These are phyloP conservation scores for Zonotrichia leucophrys DNA, from an alignment of 2,113 vertebrate species.

Conservation along the genomic window DNA sequence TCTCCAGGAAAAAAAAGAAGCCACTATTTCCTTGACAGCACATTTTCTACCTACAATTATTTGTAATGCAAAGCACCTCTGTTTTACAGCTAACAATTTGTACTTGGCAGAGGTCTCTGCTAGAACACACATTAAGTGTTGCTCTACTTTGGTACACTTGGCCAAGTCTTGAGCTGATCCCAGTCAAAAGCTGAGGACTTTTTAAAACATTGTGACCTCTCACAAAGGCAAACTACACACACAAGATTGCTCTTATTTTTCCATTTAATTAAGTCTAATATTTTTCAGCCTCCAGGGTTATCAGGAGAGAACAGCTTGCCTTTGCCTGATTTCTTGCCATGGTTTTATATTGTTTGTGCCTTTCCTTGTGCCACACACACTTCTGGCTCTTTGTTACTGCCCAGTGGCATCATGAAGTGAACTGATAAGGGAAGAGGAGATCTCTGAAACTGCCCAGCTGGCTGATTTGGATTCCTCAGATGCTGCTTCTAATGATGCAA, in stretches of 20 bases:
- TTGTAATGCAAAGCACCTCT: neutral
- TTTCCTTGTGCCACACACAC: neutral
- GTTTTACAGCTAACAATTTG: neutral
- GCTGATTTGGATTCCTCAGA: neutral
- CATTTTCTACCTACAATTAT: neutral
- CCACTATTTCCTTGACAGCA: neutral
- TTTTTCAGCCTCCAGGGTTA: conserved; percentile 20
- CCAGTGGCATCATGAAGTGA: neutral
- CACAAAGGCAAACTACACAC: neutral
- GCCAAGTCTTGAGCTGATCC: neutral
- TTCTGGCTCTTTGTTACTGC: conserved; percentile 1
- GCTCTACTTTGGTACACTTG: neutral
- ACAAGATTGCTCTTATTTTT: neutral
- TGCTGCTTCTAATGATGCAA: neutral
- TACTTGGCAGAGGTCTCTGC: neutral
- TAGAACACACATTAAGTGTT: neutral
- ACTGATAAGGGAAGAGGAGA: conserved; percentile 13
- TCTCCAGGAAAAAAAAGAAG: neutral
- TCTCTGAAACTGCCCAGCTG: neutral
- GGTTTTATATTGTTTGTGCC: neutral
- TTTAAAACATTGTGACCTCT: neutral
- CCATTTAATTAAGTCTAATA: conserved; percentile 39
- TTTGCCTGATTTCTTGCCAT: conserved; percentile 29
- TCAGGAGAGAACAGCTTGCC: conserved; percentile 38
- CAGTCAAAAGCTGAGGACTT: neutral